phyloP scores from a whole-genome alignment of 2,888 invertebrate genomes.

The Scotopteryx bipunctaria region DNA sequence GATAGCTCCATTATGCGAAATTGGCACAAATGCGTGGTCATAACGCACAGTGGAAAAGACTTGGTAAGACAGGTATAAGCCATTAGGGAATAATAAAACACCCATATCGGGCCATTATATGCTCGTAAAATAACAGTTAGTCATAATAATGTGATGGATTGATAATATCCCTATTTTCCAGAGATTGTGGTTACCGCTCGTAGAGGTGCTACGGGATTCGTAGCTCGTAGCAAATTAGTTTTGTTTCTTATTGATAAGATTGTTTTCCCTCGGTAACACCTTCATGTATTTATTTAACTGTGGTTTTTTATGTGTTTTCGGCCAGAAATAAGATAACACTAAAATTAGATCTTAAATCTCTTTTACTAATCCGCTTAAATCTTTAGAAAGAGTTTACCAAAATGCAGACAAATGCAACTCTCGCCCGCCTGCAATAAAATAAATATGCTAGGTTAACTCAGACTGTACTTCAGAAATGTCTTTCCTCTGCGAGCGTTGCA shows the following conservation, averaged over 20 bases:
- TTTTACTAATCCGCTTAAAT: too few relatives aligned
- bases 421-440: too few relatives aligned
- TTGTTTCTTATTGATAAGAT: neutral
- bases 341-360: too few relatives aligned
- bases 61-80: conserved; percentile 79
- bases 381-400: too few relatives aligned
- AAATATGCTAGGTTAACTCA: too few relatives aligned
- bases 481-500: too few relatives aligned
- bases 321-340: too few relatives aligned
- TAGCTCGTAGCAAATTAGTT: conserved; percentile 4
- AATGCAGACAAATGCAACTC: too few relatives aligned
- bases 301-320: too few relatives aligned
- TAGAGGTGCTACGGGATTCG: conserved; percentile 34
- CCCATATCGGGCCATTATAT: conserved; percentile 80
- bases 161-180: conserved; percentile 77
- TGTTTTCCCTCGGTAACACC: neutral
- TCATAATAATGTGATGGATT: conserved; percentile 79
- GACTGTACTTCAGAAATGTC: too few relatives aligned
- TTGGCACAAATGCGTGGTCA: conserved; percentile 72
- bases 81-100: conserved; percentile 82
- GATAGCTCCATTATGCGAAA: conserved; percentile 76
- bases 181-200: conserved; percentile 42
- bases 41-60: conserved; percentile 70
- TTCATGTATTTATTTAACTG: too few relatives aligned
- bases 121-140: conserved; percentile 83